phyloP scores from a whole-genome alignment of 2,797 vertebrate genomes.

The Tinamus major region DNA sequence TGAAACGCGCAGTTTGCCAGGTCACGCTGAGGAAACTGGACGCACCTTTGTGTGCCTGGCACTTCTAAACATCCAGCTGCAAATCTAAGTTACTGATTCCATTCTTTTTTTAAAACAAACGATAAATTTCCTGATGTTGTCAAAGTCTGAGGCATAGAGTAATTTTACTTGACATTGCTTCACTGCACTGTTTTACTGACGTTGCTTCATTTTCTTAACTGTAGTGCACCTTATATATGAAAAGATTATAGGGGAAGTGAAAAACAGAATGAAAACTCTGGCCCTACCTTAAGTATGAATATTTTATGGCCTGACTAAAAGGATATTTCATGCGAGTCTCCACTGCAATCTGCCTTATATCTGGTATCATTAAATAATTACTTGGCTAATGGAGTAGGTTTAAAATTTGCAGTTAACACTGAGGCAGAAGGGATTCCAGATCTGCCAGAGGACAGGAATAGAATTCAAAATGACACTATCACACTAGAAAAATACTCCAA shows the following conservation, averaged over 20 bases:
- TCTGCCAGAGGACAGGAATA: not conserved
- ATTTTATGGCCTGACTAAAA: conserved; percentile 34
- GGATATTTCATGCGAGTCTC: conserved; percentile 48
- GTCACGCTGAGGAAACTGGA: not conserved
- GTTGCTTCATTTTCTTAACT: not conserved
- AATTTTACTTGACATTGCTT: not conserved
- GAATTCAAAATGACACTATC: not conserved
- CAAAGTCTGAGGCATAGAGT: not conserved
- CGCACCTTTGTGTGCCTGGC: not conserved
- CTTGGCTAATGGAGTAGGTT: conserved; percentile 10
- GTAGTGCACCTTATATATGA: not conserved
- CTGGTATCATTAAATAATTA: not conserved
- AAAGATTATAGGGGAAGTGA: not conserved
- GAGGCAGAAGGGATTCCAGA: not conserved
- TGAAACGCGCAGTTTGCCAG: not conserved
- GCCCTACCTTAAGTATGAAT: conserved; percentile 28
- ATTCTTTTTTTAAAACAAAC: not conserved
- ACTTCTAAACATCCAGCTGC: not conserved
- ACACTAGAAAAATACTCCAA: not conserved
- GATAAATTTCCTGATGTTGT: not conserved
- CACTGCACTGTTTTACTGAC: not conserved
- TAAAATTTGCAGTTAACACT: conserved; percentile 14
- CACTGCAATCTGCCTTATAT: conserved; percentile 36
- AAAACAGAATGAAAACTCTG: conserved; percentile 44
- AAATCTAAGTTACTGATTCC: not conserved